Conservation (phyloP, 1,140 invertebrate genomes). For the Littorina saxatilis region DNA sequence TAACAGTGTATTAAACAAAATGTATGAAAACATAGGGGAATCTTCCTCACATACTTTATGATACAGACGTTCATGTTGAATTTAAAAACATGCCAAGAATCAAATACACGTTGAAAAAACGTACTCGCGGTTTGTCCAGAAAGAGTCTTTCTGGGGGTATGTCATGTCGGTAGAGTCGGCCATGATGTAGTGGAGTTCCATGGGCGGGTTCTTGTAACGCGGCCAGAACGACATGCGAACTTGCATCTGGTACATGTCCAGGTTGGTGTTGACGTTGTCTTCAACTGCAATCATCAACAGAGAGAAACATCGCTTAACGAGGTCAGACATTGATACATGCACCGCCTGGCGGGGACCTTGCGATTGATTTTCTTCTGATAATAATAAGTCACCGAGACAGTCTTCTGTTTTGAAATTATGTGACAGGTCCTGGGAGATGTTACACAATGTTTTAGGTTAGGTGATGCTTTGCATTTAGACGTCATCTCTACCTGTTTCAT, state of each 20-base stretch:
- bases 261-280: neutral
- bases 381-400: neutral
- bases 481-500: no score
- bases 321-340: neutral
- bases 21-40: no score
- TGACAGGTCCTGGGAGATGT: no score
- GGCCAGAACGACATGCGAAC: constrained; percentile 30
- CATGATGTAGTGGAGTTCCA: constrained; percentile 24
- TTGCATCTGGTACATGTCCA: constrained; percentile 19
- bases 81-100: no score
- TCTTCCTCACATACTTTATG: no score
- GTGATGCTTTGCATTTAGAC: no score
- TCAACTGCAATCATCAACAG: neutral
- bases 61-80: no score
- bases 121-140: constrained; percentile 22
- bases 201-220: neutral
- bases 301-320: neutral
- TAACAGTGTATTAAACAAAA: no score
- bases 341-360: no score
- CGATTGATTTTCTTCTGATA: neutral
- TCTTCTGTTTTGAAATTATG: no score
- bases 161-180: constrained; percentile 24
- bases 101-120: no score
- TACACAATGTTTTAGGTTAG: no score
- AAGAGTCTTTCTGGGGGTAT: neutral